phyloP scores from a whole-genome alignment of 2,888 invertebrate genomes.

The Dilophus febrilis region DNA sequence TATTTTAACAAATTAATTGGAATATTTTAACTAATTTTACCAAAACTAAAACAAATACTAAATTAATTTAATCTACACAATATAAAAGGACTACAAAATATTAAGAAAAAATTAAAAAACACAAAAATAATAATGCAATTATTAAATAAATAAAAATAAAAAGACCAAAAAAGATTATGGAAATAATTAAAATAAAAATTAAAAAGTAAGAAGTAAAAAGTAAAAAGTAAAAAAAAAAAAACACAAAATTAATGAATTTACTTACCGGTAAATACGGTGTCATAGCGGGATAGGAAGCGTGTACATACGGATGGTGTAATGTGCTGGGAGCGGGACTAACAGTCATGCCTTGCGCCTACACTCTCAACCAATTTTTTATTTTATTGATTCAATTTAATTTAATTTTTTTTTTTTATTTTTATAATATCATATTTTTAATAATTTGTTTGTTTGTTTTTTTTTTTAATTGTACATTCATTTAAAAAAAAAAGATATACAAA shows the following conservation, averaged over 20 bases:
- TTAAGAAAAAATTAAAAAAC: too few species aligned
- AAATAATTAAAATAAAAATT: too few species aligned
- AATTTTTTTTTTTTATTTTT: not conserved
- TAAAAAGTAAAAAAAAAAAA: slow-evolving; percentile 8
- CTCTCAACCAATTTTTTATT: slow-evolving; percentile 11
- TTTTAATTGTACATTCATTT: not conserved
- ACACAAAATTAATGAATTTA: slow-evolving; percentile 9
- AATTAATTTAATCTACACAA: too few species aligned
- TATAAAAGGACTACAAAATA: too few species aligned
- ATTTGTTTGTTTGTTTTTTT: not conserved
- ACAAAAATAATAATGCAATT: too few species aligned
- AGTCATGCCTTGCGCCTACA: slow-evolving; percentile 33
- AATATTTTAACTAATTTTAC: too few species aligned
- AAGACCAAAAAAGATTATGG: too few species aligned
- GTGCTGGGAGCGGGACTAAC: slow-evolving; percentile 34
- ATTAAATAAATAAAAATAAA: too few species aligned
- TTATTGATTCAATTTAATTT: not conserved
- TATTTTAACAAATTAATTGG: too few species aligned
- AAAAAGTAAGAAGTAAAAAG: slow-evolving; percentile 7
- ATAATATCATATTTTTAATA: not conserved
- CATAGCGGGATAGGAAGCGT: slow-evolving; percentile 32
- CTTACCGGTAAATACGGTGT: slow-evolving; percentile 33
- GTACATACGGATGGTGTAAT: slow-evolving; percentile 33
- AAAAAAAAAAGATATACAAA: slow-evolving; percentile 2
- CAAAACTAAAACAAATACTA: too few species aligned